phyloP scores from a whole-genome alignment of 1,140 invertebrate genomes.

The Zaprionus vittiger region DNA sequence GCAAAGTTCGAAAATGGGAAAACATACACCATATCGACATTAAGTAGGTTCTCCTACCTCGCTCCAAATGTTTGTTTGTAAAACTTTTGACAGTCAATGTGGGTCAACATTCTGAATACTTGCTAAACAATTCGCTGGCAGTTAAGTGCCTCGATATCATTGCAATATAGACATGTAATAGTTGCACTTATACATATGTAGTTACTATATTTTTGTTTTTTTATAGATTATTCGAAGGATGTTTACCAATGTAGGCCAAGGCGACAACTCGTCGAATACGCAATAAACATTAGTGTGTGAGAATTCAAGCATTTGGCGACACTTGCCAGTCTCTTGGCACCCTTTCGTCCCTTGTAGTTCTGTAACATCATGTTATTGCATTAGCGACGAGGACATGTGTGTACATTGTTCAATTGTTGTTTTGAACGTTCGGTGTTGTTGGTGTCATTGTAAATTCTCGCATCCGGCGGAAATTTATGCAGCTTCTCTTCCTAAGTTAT shows the following conservation, averaged over 20 bases:
- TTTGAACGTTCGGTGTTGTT: background rate
- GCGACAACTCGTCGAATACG: slow-evolving; percentile 28
- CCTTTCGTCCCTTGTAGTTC: background rate
- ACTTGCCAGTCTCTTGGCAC: background rate
- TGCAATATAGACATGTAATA: slow-evolving; percentile 25
- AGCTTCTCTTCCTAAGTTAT: slow-evolving; percentile 17
- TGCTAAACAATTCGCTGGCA: background rate
- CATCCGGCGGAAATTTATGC: slow-evolving; percentile 36
- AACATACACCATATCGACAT: slow-evolving; percentile 26
- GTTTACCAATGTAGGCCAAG: slow-evolving; percentile 18
- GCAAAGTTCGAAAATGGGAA: background rate
- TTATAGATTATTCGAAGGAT: slow-evolving; percentile 12
- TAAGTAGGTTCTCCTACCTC: background rate
- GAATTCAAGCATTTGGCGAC: background rate
- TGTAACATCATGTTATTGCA: slow-evolving; percentile 33
- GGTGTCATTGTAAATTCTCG: background rate
- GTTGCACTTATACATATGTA: background rate
- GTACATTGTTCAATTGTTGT: slow-evolving; percentile 26
- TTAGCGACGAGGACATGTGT: slow-evolving; percentile 38
- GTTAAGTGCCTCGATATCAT: slow-evolving; percentile 13
- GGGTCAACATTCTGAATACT: slow-evolving; percentile 38
- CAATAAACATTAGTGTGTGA: slow-evolving; percentile 12
- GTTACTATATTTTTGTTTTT: background rate
- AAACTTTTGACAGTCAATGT: slow-evolving; percentile 50
- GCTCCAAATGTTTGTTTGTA: slow-evolving; percentile 2